These are phyloP conservation scores for Ammodytes dubius DNA, from an alignment of 2,113 vertebrate species.

Conservation along the genomic window DNA sequence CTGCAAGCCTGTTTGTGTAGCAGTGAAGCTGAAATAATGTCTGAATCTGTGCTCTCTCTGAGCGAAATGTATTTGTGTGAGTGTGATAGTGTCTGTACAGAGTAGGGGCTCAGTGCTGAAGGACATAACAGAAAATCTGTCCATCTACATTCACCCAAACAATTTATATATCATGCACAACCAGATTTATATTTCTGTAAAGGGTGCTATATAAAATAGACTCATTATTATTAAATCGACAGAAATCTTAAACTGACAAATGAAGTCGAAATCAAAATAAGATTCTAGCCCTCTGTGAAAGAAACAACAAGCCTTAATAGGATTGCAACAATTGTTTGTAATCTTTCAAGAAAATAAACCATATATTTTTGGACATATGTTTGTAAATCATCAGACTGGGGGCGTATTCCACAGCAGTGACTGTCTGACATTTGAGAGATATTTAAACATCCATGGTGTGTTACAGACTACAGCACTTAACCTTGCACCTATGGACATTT, in stretches of 20 bases:
- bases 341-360: neutral
- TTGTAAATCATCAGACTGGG: neutral
- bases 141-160: conserved; percentile 58
- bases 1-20: conserved; percentile 78
- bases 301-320: no score
- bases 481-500: no score
- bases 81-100: conserved; percentile 29
- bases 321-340: neutral
- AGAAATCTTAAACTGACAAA: neutral
- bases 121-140: conserved; percentile 69
- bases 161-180: conserved; percentile 16
- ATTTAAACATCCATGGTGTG: neutral
- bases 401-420: neutral
- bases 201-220: no score
- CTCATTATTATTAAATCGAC: neutral
- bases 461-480: neutral
- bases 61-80: conserved; percentile 62
- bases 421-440: neutral
- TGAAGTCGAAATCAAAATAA: neutral
- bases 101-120: conserved; percentile 66
- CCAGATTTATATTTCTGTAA: neutral
- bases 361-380: neutral
- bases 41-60: conserved; percentile 77
- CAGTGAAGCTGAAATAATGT: conserved; percentile 77
- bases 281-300: neutral